Conservation (phyloP, 2,797 vertebrate species). For the Nannoperca australis region DNA sequence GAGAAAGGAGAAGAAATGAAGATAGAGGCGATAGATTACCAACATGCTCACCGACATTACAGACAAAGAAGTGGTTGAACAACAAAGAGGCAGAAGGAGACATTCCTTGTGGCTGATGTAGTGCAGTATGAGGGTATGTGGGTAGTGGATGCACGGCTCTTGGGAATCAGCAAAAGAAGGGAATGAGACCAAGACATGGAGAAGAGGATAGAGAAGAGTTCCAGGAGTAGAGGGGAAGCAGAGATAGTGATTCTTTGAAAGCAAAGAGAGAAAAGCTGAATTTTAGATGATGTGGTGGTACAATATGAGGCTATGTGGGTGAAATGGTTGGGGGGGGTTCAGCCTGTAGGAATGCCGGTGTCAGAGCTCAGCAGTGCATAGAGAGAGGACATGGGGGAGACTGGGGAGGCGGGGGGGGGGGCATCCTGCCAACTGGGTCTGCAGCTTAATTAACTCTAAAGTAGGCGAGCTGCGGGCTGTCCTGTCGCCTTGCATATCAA, state of each 20-base stretch:
- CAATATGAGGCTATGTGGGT: constrained; percentile 13
- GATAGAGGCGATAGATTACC: constrained; percentile 31
- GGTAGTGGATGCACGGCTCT: not conserved
- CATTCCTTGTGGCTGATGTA: constrained; percentile 32
- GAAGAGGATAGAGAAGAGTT: not conserved
- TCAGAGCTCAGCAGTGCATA: constrained; percentile 58
- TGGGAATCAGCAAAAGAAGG: constrained; percentile 9
- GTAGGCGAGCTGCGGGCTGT: constrained; percentile 81
- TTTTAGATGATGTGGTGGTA: constrained; percentile 14
- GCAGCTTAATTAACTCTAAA: constrained; percentile 85
- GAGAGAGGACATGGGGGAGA: constrained; percentile 29
- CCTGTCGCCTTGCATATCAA: constrained; percentile 90
- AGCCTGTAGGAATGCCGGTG: constrained; percentile 71
- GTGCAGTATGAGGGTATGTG: not conserved
- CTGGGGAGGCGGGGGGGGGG: constrained; percentile 40
- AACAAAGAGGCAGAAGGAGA: constrained; percentile 26
- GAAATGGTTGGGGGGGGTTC: constrained; percentile 38
- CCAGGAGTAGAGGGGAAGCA: not conserved
- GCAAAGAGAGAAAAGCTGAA: constrained; percentile 1
- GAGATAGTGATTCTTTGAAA: not conserved
- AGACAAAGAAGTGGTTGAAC: constrained; percentile 19
- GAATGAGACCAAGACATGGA: not conserved
- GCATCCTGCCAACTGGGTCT: constrained; percentile 78
- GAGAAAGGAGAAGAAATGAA: constrained; percentile 35
- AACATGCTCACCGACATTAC: constrained; percentile 49